Base-by-base conservation (phyloP, 2,113 vertebrate species). In the Cathartes aura region DNA sequence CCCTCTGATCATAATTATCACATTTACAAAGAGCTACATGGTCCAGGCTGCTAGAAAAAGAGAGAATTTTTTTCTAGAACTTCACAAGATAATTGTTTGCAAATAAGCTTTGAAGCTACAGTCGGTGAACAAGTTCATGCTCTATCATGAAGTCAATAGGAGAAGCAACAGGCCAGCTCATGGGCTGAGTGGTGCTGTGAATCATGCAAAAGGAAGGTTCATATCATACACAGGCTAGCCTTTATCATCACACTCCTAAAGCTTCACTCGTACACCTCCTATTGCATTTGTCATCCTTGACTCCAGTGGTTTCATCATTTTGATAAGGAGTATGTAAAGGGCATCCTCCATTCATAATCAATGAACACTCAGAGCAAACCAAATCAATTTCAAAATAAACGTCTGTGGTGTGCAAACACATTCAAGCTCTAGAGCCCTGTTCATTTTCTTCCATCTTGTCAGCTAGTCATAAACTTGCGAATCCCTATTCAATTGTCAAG, bases 1-100 rank as follows among this genome's bases (percentile, higher is more conserved):
- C 58, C 58, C 42, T 95, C 79, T 88, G 70, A 90, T 86, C 48
- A n/a, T 50, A 91, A 93, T 90, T 88, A 86, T 60, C 72, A 47
- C 43, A 56, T 56, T 85, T 74, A 71, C 40, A 74, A 52, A 89
- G 72, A 89, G 74, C 42, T 83, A 68, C 55, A 47, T 55, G 42
- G 38, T 56, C 20, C 52, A 73, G 78, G n/a, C 60, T 97, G 43
- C 71, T 82, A 24, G 8, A 92, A 93, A 58, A 70, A 52, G 30
- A 59, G 20, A n/a, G 29, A 1, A 3, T 19, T 82, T 63, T 74
- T 47, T 63, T 36, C 17, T 70, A 3, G 58, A 80, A 71, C 34
- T 90, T 47, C 58, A 84, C 18, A 32, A 85, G 68, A 79, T 55
- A 89, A 90, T 58, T 87, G 60, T 91, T 93, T 87, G 72, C 34